phyloP scores from a whole-genome alignment of 2,113 vertebrate species.

The Alosa alosa region DNA sequence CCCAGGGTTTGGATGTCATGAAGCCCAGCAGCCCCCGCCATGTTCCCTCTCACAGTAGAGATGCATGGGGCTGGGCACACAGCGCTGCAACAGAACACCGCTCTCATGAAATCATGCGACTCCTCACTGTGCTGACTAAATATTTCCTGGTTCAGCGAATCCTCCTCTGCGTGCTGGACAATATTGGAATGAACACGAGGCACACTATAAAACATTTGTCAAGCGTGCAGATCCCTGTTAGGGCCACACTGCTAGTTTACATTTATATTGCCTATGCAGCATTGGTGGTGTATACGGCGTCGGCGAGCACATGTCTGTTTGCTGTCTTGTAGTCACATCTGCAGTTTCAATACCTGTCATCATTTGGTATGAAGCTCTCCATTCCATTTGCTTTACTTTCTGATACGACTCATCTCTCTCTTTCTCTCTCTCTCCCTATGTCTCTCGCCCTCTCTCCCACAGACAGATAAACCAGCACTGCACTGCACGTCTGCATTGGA shows the following conservation, averaged over 20 bases:
- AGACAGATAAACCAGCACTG: background rate
- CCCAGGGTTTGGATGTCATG: conserved; percentile 29
- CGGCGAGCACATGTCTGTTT: background rate
- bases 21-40: background rate
- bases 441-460: background rate
- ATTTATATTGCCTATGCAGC: background rate
- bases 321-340: background rate
- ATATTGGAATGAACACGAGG: background rate
- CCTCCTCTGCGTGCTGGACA: background rate
- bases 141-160: background rate
- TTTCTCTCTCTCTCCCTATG: background rate
- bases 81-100: background rate
- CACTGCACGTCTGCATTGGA: background rate
- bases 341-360: background rate
- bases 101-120: background rate
- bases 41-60: background rate
- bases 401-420: background rate
- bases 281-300: background rate
- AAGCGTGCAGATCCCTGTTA: background rate
- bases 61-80: background rate
- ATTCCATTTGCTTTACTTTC: background rate
- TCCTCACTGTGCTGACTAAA: background rate
- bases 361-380: background rate
- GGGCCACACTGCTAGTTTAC: background rate
- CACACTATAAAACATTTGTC: background rate